Base-by-base conservation (phyloP, 2,797 vertebrate species). In the Macroramphosus scolopax region DNA sequence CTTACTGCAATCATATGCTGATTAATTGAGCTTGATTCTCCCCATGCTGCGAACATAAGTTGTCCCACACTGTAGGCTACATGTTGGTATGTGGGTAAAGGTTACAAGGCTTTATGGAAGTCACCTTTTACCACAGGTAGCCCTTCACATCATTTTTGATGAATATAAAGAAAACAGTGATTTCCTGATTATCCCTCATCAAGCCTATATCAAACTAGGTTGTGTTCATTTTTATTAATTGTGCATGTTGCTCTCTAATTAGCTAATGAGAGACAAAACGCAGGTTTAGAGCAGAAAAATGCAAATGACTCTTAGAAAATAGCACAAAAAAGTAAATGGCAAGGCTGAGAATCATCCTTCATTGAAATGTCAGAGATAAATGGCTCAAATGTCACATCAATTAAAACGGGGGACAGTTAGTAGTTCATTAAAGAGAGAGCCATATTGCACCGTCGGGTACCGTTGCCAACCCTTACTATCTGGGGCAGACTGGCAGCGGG, bases 321-420 rank as follows among this genome's bases (percentile, higher is more conserved):
- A 85, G 83, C 85, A 87, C 82, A 83, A 87, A 87, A 88, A 88
- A 88, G 85, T 87, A 88, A 89, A 88, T 88, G 86, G 88, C 85
- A 87, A 85, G 85, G 83, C 85, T 85, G 86, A 88, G 84, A 87
- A 89, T 86, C 87, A 86, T 86, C 83, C 84, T 86, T 89, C 87
- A 88, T 88, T 88, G 87, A 90, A 90, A 90, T 90, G 87, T 89
- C 88, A 90, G 84, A 88, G 85, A 90, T 90, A 89, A 90, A 89
- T 88, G 87, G 87, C 87, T 89, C 81, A 90, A 89, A 90, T 90
- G 87, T 90, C 88, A 90, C 85, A 88, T 89, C 88, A 88, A 89
- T 89, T 89, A 89, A 89, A 88, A 87, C 84, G 81, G 85, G 86
- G 86, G 88, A 88, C 88, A 88, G 88, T 89, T 88, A 89, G 86